Evolutionary conservation across 1,140 invertebrate species (phyloP), one percentile per base, ranked within the genome.

Genomic region (Saccostrea cuccullata): DNA sequence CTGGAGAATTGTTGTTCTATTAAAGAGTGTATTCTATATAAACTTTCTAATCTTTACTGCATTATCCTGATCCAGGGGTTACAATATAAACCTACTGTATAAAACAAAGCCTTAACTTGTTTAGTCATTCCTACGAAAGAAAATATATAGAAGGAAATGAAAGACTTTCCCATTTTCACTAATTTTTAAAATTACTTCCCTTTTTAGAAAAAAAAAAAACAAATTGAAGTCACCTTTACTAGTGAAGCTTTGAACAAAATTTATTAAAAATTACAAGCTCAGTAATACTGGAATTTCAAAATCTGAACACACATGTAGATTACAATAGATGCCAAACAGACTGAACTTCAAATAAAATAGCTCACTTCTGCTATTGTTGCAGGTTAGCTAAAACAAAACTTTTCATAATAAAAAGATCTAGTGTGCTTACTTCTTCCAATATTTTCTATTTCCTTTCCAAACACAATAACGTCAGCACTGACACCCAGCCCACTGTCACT

Each of bases 401-500:
- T 20, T 17, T 0, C n/a, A 64, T 5, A 1, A 64, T 64, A 64
- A 64, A 2, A 20, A 8, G 2, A 4, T 13, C 12, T 13, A 13
- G 58, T 64, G 0, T 64, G 58, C 70, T 12, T 77, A 77, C 70
- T 77, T 77, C 70, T 77, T 17, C 70, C 70, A 36, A 77, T 77
- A 30, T 77, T 77, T n/a, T 90, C 85, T 55, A 92, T 77, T n/a
- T 90, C 92, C 3, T 91, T 88, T 13, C 93, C 92, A 90, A 94
- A 93, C 56, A 94, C 92, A 30, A 93, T 91, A 30, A 93, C 93
- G 4, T 89, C 73, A 23, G 91, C 84, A 84, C 92, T 92, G 60
- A 89, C 89, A 6, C 92, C 92, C 12, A 92, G 87, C 26, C 93
- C 92, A 88, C 92, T 93, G 89, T 93, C 93, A 60, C 86, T 90